Base-by-base conservation (phyloP, 2,888 invertebrate genomes). In the Chouioia cunea region DNA sequence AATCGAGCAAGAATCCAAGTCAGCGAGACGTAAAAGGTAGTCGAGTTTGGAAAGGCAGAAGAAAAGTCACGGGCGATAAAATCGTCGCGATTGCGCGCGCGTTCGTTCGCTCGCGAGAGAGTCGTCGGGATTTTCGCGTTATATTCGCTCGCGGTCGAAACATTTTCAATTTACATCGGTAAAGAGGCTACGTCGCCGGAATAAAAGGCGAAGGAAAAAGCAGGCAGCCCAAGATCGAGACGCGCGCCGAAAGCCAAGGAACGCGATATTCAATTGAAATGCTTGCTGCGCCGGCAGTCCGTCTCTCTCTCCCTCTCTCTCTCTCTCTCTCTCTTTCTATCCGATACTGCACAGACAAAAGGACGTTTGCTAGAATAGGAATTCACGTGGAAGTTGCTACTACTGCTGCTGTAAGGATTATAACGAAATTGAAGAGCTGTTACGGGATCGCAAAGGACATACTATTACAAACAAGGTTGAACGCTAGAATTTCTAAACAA, bases 191-290 rank as follows among this genome's bases (percentile, higher is more conserved):
- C 54, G 54, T 43, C 54, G 47, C n/a, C 54, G 47, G 67, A 60
- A 67, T 60, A 60, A 67, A 67, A 54, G 54, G 50, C 20, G 56
- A 36, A 36, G 22, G 18, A 15, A n/a, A 36, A 10, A 36, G 36
- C 4, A 18, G 18, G 43, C n/a, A 27, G 23, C 18, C 6, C 36
- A 1, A 36, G 20, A 60, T 60, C 60, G 27, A 36, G 8, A 54
- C 53, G 53, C 36, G 64, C 22, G 23, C 18, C 52, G 18, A 36
- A 36, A 36, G 36, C 36, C 10, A 36, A 36, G 36, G 36, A 36
- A 36, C 46, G 58, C 69, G 72, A 71, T 70, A 75, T 75, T 63
- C 68, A 73, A 73, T 75, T 70, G 75, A 68, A 71, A 72, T 73
- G 71, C 65, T 63, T 62, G 36, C 36, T 36, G 36, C 36, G 36